A percentile compares a stretch with the other conserved stretches of the same genome.
Evolutionary conservation across 37 sponge, comb jelly and placozoan species (phyloP).

Genomic region (Ianthella basta): DNA sequence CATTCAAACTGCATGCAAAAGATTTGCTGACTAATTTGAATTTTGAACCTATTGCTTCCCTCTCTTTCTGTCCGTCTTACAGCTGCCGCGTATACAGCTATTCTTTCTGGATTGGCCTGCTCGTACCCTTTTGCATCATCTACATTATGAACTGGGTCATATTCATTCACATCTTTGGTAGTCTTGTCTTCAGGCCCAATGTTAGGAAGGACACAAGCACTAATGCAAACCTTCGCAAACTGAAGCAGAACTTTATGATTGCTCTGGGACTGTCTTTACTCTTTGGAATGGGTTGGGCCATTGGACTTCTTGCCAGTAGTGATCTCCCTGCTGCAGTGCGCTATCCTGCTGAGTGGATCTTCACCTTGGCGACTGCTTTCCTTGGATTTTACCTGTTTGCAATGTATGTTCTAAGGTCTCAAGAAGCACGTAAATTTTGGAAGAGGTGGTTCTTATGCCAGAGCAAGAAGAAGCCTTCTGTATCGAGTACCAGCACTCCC

Average conservation of each 20-base stretch:
- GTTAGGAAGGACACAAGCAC: too few relatives aligned
- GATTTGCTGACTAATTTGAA: too few relatives aligned
- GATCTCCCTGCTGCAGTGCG: background rate
- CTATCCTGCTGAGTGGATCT: slow-evolving; percentile 44
- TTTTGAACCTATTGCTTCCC: too few relatives aligned
- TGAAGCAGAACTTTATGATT: slow-evolving; percentile 25
- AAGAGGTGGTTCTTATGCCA: slow-evolving; percentile 10
- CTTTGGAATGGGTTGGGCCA: slow-evolving; percentile 53
- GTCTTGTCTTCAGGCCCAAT: background rate
- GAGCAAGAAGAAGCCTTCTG: too few relatives aligned
- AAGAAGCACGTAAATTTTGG: slow-evolving; percentile 39
- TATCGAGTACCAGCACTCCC: too few relatives aligned
- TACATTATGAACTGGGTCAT: slow-evolving; percentile 56
- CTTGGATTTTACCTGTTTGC: slow-evolving; percentile 24
- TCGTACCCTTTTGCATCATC: slow-evolving; percentile 41
- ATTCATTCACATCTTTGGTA: slow-evolving; percentile 36
- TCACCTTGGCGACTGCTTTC: slow-evolving; percentile 38
- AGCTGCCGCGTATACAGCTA: slow-evolving; percentile 46
- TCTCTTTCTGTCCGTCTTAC: background rate
- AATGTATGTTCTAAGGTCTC: slow-evolving; percentile 1
- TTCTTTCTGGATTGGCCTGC: slow-evolving; percentile 51
- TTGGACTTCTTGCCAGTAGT: slow-evolving; percentile 48
- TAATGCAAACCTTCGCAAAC: too few relatives aligned
- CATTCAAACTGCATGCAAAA: too few relatives aligned
- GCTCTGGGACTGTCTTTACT: slow-evolving; percentile 53